Conservation (phyloP, 2,797 vertebrate genomes). For the Rhynchonycteris naso region DNA sequence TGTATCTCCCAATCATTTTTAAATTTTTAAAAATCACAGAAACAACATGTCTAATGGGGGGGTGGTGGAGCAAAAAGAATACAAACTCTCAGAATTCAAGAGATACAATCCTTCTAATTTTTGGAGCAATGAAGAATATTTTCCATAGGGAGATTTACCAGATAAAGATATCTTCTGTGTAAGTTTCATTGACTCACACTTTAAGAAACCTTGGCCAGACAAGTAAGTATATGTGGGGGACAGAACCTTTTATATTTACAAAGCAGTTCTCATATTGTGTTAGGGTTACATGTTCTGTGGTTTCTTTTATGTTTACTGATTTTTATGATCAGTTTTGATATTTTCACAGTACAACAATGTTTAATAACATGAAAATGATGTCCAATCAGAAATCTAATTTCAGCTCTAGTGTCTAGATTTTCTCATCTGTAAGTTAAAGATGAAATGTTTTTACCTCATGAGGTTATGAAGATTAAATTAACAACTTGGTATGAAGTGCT, state of each 20-base stretch:
- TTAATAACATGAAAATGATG: background rate
- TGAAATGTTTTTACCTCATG: background rate
- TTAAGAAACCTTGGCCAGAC: background rate
- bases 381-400: background rate
- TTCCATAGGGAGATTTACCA: background rate
- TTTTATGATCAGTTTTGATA: background rate
- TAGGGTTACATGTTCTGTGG: background rate
- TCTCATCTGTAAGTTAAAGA: background rate
- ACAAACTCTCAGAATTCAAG: background rate
- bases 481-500: background rate
- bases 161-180: background rate
- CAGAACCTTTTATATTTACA: background rate
- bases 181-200: background rate
- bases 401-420: background rate
- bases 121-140: background rate
- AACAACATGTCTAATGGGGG: background rate
- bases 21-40: background rate
- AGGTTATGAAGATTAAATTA: background rate
- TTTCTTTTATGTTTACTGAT: conserved; percentile 2
- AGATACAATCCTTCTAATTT: background rate
- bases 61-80: background rate
- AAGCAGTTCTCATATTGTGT: background rate
- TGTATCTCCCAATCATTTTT: background rate
- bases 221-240: background rate
- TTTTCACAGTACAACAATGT: background rate